phyloP scores from a whole-genome alignment of 2,113 vertebrate species.

The Dipodomys ordii region DNA sequence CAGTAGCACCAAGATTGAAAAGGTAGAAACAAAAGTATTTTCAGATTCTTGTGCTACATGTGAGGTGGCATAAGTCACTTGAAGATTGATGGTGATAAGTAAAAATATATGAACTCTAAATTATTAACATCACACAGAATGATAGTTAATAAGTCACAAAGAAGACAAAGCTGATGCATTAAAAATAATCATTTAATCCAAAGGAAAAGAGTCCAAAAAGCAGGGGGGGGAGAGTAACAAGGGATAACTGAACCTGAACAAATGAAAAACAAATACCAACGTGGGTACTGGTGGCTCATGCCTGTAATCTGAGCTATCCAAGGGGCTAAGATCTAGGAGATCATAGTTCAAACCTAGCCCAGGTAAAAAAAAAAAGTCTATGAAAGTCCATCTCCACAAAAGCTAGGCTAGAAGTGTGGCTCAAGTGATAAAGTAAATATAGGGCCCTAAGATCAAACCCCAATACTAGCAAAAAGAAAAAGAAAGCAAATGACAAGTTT shows the following conservation, averaged over 20 bases:
- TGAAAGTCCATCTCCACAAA: no score
- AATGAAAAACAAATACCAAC: not conserved
- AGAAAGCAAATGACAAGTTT: not conserved
- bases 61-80: not conserved
- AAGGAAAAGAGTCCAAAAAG: not conserved
- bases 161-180: not conserved
- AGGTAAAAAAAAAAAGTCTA: no score
- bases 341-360: no score
- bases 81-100: not conserved
- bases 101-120: constrained; percentile 3
- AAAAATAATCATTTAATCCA: not conserved
- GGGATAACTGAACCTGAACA: not conserved
- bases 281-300: no score
- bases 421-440: no score
- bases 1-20: not conserved
- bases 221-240: not conserved
- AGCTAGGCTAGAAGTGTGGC: no score
- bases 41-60: not conserved
- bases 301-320: no score
- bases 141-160: not conserved
- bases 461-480: not conserved
- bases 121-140: not conserved
- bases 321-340: no score
- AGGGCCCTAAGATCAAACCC: no score
- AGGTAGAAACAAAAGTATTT: not conserved